These are phyloP conservation scores for Meloidogyne exigua DNA, from an alignment of 1,140 invertebrate genomes.

Conservation along the genomic window DNA sequence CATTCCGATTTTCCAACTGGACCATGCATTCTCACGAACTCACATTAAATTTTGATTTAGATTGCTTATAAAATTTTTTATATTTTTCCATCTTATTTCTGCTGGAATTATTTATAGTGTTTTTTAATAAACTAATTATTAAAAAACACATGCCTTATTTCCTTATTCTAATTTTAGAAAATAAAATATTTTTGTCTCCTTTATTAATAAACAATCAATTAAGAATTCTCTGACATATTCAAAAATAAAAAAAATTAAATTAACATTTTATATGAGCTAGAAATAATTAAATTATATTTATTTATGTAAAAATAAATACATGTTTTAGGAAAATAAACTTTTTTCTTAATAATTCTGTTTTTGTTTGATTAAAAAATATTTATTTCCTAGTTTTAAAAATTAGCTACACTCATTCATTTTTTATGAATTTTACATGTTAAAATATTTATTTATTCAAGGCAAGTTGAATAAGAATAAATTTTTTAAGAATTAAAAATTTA, in stretches of 20 bases:
- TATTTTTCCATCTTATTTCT: too few species aligned
- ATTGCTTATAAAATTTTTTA: too few species aligned
- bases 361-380: neutral
- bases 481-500: neutral
- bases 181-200: neutral
- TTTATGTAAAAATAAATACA: neutral
- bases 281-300: conserved; percentile 3
- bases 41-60: too few species aligned
- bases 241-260: conserved; percentile 1
- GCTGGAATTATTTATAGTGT: too few species aligned
- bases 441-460: neutral
- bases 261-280: neutral
- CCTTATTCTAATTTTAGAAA: neutral
- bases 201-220: conserved; percentile 4
- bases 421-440: neutral
- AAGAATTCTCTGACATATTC: neutral
- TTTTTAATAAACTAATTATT: neutral
- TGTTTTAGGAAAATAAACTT: neutral
- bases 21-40: too few species aligned
- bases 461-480: too few species aligned
- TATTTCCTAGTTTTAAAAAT: neutral
- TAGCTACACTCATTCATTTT: neutral
- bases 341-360: too few species aligned
- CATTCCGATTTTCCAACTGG: too few species aligned
- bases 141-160: neutral